These are phyloP conservation scores for Tipula lateralis DNA, from an alignment of 2,888 invertebrate species.

Conservation along the genomic window DNA sequence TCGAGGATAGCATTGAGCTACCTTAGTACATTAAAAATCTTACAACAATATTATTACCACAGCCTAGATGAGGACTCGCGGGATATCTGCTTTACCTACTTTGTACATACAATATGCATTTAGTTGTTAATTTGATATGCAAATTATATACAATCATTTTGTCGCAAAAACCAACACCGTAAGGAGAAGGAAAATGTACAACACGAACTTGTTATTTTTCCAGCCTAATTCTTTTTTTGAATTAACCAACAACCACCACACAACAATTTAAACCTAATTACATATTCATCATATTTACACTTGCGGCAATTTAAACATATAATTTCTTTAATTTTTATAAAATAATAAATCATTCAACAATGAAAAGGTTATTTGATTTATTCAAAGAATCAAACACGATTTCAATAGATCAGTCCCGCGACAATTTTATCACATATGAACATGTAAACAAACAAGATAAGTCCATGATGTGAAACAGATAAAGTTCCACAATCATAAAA, in stretches of 20 bases:
- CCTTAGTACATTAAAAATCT: too few species aligned
- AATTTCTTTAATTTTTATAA: background rate
- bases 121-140: too few species aligned
- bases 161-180: background rate
- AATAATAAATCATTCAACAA: background rate
- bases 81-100: too few species aligned
- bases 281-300: background rate
- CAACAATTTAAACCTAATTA: background rate
- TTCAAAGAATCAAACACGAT: background rate
- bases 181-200: too few species aligned
- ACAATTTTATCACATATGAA: background rate
- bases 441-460: background rate
- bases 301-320: background rate
- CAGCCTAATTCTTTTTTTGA: background rate
- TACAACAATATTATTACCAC: too few species aligned
- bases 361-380: background rate
- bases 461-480: background rate
- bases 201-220: background rate
- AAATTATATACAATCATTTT: background rate
- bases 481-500: background rate
- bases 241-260: background rate
- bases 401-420: background rate
- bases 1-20: too few species aligned
- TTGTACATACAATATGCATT: too few species aligned
- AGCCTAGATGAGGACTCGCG: too few species aligned